These are phyloP conservation scores for Ditylenchus weischeri DNA, from an alignment of 2,888 invertebrate genomes.

Conservation along the genomic window DNA sequence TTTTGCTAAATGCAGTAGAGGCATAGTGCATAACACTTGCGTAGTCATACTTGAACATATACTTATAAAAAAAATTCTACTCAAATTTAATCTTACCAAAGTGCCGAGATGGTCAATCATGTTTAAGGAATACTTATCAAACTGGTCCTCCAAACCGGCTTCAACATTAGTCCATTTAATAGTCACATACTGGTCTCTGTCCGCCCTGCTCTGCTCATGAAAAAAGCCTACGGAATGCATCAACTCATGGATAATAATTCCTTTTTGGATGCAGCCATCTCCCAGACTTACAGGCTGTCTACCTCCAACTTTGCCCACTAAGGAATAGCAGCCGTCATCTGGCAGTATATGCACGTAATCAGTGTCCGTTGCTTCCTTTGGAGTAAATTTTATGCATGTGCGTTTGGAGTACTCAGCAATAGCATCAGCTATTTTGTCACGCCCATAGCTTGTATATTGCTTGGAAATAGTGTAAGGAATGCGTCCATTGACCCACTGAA, in stretches of 20 bases:
- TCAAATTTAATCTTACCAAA: no score
- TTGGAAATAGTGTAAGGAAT: slow-evolving; percentile 57
- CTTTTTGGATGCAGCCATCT: slow-evolving; percentile 58
- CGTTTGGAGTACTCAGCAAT: slow-evolving; percentile 51
- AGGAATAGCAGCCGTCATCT: slow-evolving; percentile 58
- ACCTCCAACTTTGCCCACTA: slow-evolving; percentile 57
- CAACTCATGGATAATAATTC: slow-evolving; percentile 57
- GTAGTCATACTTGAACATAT: slow-evolving; percentile 59
- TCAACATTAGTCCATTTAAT: slow-evolving; percentile 57
- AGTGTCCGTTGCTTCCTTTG: slow-evolving; percentile 50
- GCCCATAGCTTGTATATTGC: slow-evolving; percentile 52
- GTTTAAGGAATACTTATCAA: slow-evolving; percentile 54
- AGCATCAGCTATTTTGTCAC: slow-evolving; percentile 48
- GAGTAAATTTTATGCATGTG: slow-evolving; percentile 54
- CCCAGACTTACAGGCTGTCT: slow-evolving; percentile 58
- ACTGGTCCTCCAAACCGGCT: slow-evolving; percentile 56
- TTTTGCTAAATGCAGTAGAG: slow-evolving; percentile 62
- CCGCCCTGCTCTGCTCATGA: slow-evolving; percentile 59
- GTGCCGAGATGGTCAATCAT: slow-evolving; percentile 59
- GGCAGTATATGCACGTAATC: slow-evolving; percentile 58
- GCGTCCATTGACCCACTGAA: slow-evolving; percentile 48
- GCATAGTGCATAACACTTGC: slow-evolving; percentile 60
- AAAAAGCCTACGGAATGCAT: slow-evolving; percentile 59
- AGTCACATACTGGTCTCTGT: slow-evolving; percentile 58
- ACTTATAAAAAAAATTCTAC: no score